Evolutionary conservation across 2,113 vertebrate genomes (phyloP), one percentile per base, ranked within the genome.

Genomic region (Candoia aspera): DNA sequence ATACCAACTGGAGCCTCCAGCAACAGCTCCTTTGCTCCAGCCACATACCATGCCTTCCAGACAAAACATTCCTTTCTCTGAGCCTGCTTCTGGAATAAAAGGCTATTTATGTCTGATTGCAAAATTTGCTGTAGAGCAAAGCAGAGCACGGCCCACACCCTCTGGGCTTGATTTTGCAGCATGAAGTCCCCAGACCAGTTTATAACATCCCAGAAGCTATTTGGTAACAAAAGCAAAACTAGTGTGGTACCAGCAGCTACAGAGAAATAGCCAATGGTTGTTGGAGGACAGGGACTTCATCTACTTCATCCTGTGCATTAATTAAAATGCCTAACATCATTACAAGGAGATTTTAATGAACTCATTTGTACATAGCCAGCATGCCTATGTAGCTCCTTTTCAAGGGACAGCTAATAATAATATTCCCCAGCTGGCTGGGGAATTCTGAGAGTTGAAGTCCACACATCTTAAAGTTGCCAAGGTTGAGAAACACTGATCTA

Each of bases 31-130:
- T 54, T 86, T 94, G 92, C 46, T 94, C 55, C 79, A 60, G 64
- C 90, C n/a, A 53, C 93, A 37, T 1, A 60, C 90, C 59, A 86
- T 0, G 37, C 84, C 92, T 91, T 90, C 54, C 90, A 94, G 58
- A 96, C 94, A 96, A 95, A 95, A 59, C 42, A 92, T 49, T 79
- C 87, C 62, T 90, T 94, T 95, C 93, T 94, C 85, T 54, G 86
- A 8, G 37, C 21, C 87, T 92, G 92, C 88, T 88, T 90, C 79
- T 37, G 86, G 57, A 83, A 94, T 0, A 0, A 19, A 1, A 24
- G n/a, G 58, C 5, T 13, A 58, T 91, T 93, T 89, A 62, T 26
- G 19, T 94, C 92, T 91, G 73, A 93, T 91, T 86, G 90, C 93
- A 93, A 88, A 9, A 92, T 57, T 84, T 42, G 2, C 59, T 92